These are phyloP conservation scores for Rallus crepitans DNA, from an alignment of 2,797 vertebrate genomes.

Conservation along the genomic window DNA sequence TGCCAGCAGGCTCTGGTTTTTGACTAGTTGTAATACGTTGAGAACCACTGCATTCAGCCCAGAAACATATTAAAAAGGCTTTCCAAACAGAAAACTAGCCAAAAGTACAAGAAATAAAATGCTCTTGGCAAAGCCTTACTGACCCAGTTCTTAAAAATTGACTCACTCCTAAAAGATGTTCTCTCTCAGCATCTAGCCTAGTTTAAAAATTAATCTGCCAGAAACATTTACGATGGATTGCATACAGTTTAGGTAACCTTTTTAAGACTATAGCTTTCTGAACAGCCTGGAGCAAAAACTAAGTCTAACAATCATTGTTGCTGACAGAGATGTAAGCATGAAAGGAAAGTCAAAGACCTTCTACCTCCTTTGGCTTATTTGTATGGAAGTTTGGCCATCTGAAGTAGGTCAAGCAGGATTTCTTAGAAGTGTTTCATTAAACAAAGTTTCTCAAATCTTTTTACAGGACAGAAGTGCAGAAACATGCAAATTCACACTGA, in stretches of 20 bases:
- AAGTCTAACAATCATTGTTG: background rate
- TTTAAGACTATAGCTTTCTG: background rate
- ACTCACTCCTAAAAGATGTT: background rate
- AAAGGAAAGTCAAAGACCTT: background rate
- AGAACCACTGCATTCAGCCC: background rate
- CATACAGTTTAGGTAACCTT: background rate
- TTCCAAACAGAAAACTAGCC: constrained; percentile 22
- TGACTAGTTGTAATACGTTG: background rate
- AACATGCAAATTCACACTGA: background rate
- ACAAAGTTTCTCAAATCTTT: background rate
- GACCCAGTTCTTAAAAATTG: constrained; percentile 10
- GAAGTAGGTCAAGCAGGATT: background rate
- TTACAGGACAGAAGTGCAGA: background rate
- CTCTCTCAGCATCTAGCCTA: background rate
- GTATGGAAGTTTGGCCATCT: background rate
- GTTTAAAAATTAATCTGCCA: background rate
- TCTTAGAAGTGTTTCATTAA: background rate
- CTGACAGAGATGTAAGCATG: background rate
- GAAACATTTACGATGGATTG: background rate
- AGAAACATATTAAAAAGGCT: background rate
- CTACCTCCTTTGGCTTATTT: background rate
- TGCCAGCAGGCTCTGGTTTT: background rate
- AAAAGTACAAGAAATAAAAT: background rate
- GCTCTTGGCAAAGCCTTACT: background rate
- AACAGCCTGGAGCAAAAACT: background rate